Conservation (phyloP, 2,113 vertebrate genomes). For the Bubo scandiacus region DNA sequence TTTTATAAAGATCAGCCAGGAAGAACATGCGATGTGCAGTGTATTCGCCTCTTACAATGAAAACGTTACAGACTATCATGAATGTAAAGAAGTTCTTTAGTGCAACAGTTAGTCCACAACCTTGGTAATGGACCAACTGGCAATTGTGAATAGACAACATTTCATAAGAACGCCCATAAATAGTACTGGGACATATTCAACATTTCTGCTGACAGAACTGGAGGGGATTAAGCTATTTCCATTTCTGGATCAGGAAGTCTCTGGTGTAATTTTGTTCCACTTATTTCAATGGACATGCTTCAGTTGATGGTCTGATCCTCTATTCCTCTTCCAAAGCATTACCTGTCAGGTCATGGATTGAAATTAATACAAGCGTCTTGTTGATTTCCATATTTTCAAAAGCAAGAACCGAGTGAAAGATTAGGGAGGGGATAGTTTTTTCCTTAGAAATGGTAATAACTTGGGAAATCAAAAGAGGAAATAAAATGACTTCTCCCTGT, state of each 20-base stretch:
- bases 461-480: slow-evolving; percentile 65
- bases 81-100: neutral
- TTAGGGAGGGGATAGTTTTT: slow-evolving; percentile 40
- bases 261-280: neutral
- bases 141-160: neutral
- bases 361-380: neutral
- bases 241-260: neutral
- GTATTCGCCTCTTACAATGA: neutral
- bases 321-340: slow-evolving; percentile 34
- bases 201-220: neutral
- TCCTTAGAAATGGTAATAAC: slow-evolving; percentile 72
- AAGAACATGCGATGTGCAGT: neutral
- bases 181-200: neutral
- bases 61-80: neutral
- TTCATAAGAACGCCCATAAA: neutral
- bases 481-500: slow-evolving; percentile 64
- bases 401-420: neutral
- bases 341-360: slow-evolving; percentile 22
- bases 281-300: neutral
- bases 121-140: neutral
- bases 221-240: neutral
- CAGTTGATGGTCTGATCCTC: neutral
- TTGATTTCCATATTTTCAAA: slow-evolving; percentile 61
- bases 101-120: neutral
- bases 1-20: neutral